phyloP scores from a whole-genome alignment of 2,888 invertebrate species.

The Sphaerophoria taeniata region DNA sequence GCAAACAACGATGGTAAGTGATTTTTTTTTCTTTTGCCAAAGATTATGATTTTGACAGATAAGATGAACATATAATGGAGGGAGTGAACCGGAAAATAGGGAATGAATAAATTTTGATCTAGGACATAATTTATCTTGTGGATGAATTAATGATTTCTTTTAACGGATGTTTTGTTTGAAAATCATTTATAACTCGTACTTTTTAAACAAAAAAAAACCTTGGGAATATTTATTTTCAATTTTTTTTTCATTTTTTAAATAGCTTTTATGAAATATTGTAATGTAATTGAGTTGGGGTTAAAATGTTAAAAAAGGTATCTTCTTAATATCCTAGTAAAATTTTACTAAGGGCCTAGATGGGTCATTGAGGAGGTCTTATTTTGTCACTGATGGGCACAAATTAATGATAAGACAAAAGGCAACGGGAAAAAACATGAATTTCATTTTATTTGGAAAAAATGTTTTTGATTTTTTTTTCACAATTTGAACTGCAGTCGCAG shows the following conservation, averaged over 20 bases:
- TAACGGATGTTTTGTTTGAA: slow-evolving; percentile 43
- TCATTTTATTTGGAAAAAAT: no score
- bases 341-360: no score
- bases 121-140: slow-evolving; percentile 13
- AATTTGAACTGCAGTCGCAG: no score
- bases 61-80: slow-evolving; percentile 31
- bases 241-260: not conserved
- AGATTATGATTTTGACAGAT: slow-evolving; percentile 59
- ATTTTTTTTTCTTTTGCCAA: slow-evolving; percentile 30
- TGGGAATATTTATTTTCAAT: not conserved
- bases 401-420: no score
- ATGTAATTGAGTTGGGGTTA: no score
- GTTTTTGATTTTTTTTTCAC: no score
- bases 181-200: not conserved
- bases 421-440: no score
- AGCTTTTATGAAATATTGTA: no score
- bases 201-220: not conserved
- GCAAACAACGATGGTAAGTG: slow-evolving; percentile 27
- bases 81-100: slow-evolving; percentile 41
- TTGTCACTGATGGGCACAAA: no score
- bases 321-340: no score
- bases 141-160: slow-evolving; percentile 12
- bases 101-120: slow-evolving; percentile 16
- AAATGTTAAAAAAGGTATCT: no score
- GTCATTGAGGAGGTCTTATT: no score